A percentile compares a stretch with the other conserved stretches of the same genome.
Conservation (phyloP, 2,113 vertebrate species). For the Burhinus bistriatus region DNA sequence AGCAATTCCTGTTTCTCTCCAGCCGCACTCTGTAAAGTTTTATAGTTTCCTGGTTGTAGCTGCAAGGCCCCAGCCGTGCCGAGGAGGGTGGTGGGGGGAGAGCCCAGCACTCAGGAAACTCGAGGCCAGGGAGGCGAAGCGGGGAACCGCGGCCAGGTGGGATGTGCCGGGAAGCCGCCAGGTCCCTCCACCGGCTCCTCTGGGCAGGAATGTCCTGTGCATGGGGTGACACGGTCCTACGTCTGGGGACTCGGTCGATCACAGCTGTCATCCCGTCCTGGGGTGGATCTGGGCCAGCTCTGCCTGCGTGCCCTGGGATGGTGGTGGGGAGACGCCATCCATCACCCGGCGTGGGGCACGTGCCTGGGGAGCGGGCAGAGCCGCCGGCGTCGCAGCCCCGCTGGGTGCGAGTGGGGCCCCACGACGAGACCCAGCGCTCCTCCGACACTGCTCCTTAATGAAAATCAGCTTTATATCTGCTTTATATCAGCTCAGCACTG, state of each 20-base stretch:
- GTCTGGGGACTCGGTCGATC: fast-evolving
- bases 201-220: neutral
- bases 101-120: neutral
- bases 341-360: fast-evolving
- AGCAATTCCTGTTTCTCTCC: constrained; percentile 70
- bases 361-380: neutral
- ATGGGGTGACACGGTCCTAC: neutral
- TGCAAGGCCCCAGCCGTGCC: constrained; percentile 50
- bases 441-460: neutral
- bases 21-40: constrained; percentile 74
- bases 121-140: neutral
- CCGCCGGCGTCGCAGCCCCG: fast-evolving
- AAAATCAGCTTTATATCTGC: constrained; percentile 36
- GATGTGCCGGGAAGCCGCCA: neutral
- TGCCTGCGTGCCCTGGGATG: fast-evolving
- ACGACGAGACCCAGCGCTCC: neutral
- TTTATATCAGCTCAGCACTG: neutral
- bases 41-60: constrained; percentile 70
- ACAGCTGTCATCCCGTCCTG: fast-evolving
- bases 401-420: neutral
- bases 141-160: neutral
- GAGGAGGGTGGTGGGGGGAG: constrained; percentile 43
- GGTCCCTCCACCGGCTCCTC: neutral
- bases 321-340: neutral
- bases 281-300: neutral